phyloP scores from a whole-genome alignment of 1,140 invertebrate genomes.

The Megalopta genalis region DNA sequence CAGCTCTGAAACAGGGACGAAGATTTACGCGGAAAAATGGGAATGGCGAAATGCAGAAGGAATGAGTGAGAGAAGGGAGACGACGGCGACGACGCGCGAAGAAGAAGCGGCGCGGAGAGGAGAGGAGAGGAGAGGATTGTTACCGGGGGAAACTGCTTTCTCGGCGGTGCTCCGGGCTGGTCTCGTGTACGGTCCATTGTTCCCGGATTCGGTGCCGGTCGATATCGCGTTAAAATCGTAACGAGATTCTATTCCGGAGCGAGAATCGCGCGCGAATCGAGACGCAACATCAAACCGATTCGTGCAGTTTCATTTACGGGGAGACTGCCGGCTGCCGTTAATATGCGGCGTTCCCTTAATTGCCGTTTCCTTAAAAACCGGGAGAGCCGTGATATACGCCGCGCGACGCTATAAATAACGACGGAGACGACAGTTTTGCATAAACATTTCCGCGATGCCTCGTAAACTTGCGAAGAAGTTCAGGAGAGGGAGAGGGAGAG shows the following conservation, averaged over 20 bases:
- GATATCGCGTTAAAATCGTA: constrained; percentile 40
- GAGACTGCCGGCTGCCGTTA: background rate
- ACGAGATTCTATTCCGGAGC: constrained; percentile 27
- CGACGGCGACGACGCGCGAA: too few species aligned
- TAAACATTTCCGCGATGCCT: background rate
- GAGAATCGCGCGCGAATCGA: constrained; percentile 5
- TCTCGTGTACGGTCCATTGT: constrained; percentile 24
- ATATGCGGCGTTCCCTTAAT: background rate
- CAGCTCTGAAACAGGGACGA: too few species aligned
- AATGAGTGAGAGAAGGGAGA: background rate
- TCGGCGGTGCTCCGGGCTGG: constrained; percentile 24
- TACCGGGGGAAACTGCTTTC: constrained; percentile 31
- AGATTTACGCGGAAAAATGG: too few species aligned
- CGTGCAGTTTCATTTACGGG: too few species aligned
- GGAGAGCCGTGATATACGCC: background rate
- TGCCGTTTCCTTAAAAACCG: background rate
- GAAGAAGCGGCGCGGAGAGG: too few species aligned
- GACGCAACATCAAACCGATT: too few species aligned
- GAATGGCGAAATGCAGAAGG: too few species aligned
- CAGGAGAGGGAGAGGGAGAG: too few species aligned
- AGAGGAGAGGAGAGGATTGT: constrained; percentile 1
- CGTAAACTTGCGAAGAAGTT: too few species aligned
- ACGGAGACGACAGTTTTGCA: background rate
- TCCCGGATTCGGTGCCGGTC: constrained; percentile 11
- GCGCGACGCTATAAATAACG: background rate